Evolutionary conservation across 2,888 invertebrate species (phyloP).

Genomic region (Carcina quercana): DNA sequence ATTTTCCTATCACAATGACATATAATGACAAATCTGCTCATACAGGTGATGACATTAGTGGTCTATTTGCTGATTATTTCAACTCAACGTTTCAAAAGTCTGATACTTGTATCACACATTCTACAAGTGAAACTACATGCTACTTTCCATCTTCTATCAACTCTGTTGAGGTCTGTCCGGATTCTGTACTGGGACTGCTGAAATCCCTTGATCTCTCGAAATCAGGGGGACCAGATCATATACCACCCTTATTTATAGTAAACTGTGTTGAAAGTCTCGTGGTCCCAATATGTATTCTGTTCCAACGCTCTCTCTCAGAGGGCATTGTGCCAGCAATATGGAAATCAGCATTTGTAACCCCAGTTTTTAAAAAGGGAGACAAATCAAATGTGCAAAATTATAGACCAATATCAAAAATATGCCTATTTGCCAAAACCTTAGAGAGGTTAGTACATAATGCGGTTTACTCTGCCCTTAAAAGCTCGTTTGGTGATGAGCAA

Average conservation of each 20-base stretch:
- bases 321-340: background rate
- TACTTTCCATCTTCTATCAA: background rate
- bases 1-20: slow-evolving; percentile 11
- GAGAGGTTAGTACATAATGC: no score
- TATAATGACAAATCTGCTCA: slow-evolving; percentile 7
- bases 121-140: no score
- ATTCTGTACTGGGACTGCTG: background rate
- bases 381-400: no score
- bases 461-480: no score
- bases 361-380: background rate
- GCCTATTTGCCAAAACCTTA: no score
- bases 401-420: no score
- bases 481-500: no score
- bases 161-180: background rate
- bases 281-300: background rate
- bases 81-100: slow-evolving; percentile 4
- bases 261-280: background rate
- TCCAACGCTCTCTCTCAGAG: background rate
- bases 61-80: slow-evolving; percentile 14
- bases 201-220: slow-evolving; percentile 1
- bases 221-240: slow-evolving; percentile 1
- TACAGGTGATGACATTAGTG: slow-evolving; percentile 13
- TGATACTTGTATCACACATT: no score
- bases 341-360: slow-evolving; percentile 1
- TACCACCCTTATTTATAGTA: background rate